Conservation (phyloP, 2,113 vertebrate genomes). For the Puma concolor region DNA sequence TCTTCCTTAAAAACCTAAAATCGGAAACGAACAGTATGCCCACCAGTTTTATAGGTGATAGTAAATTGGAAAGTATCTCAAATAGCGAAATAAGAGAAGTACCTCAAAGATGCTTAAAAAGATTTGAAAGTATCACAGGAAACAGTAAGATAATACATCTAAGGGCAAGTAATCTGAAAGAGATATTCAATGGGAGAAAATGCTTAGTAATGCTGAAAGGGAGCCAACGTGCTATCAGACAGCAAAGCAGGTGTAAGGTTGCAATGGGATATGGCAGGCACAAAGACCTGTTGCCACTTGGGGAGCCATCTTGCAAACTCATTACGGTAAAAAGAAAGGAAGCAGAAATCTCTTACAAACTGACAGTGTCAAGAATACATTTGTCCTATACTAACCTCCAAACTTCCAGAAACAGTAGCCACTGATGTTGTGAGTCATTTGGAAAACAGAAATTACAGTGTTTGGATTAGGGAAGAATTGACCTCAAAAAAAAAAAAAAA, state of each 20-base stretch:
- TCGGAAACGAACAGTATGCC: not conserved
- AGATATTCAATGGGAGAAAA: not conserved
- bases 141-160: not conserved
- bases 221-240: not conserved
- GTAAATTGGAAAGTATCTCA: slow-evolving; percentile 16
- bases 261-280: not conserved
- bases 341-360: not conserved
- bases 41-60: not conserved
- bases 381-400: not conserved
- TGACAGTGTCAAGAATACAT: not conserved
- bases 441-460: slow-evolving; percentile 9
- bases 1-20: slow-evolving; percentile 54
- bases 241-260: not conserved
- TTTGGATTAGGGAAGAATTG: slow-evolving; percentile 14
- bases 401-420: not conserved
- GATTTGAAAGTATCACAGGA: slow-evolving; percentile 11
- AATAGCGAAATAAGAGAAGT: not conserved
- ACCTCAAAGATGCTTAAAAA: not conserved
- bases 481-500: slow-evolving; percentile 17
- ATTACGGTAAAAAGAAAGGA: slow-evolving; percentile 31
- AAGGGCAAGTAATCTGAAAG: slow-evolving; percentile 23
- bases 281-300: not conserved
- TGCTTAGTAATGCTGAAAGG: slow-evolving; percentile 37
- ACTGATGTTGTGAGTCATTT: slow-evolving; percentile 15
- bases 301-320: not conserved